These are phyloP conservation scores for Varroa destructor DNA, from an alignment of 1,140 invertebrate genomes.

Conservation along the genomic window DNA sequence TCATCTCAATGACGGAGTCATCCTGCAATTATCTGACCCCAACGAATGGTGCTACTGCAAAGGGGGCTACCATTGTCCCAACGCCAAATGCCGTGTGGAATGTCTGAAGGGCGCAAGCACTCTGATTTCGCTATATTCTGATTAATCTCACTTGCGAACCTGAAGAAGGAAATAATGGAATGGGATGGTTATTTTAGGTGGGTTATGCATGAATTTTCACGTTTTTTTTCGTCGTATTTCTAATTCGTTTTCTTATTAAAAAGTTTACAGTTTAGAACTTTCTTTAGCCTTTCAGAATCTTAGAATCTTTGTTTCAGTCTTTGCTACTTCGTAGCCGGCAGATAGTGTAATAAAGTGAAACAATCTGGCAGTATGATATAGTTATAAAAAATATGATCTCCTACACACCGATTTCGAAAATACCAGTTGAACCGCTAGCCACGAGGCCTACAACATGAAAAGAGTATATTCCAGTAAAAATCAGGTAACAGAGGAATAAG, in stretches of 20 bases:
- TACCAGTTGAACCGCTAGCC: background rate
- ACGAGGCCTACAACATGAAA: background rate
- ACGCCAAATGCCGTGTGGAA: conserved; percentile 14
- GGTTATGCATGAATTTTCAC: too few species aligned
- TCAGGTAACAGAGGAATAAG: background rate
- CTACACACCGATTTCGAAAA: conserved; percentile 18
- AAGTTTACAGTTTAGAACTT: too few species aligned
- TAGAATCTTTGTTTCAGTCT: too few species aligned
- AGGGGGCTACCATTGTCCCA: conserved; percentile 12
- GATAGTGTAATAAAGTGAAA: too few species aligned
- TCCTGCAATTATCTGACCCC: background rate
- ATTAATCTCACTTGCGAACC: conserved; percentile 9
- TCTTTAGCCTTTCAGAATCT: too few species aligned
- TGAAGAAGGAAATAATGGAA: background rate
- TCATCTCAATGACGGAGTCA: too few species aligned
- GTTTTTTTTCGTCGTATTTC: too few species aligned
- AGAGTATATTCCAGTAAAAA: background rate
- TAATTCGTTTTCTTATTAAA: too few species aligned
- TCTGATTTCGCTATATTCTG: background rate
- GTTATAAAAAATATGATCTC: too few species aligned
- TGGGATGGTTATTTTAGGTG: too few species aligned
- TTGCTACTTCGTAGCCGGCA: too few species aligned
- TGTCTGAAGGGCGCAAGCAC: conserved; percentile 4
- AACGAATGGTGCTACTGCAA: background rate
- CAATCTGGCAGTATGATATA: too few species aligned